phyloP scores from a whole-genome alignment of 2,888 invertebrate species.

The Drosophila pegasa region DNA sequence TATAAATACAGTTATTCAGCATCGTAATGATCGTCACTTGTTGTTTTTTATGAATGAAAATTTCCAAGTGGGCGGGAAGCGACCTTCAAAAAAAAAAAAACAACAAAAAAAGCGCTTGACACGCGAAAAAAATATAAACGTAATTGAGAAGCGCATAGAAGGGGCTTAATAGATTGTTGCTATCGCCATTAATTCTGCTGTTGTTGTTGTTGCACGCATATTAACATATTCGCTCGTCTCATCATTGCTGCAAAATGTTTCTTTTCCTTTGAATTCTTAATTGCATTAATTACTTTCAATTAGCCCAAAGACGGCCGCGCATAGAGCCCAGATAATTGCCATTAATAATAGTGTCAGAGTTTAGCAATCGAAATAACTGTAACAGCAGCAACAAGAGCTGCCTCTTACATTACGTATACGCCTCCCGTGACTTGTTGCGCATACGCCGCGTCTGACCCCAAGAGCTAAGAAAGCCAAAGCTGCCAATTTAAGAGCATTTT shows the following conservation, averaged over 20 bases:
- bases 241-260: constrained; percentile 43
- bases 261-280: constrained; percentile 45
- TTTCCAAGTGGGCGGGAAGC: constrained; percentile 2
- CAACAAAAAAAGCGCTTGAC: constrained; percentile 57
- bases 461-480: neutral
- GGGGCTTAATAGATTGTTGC: constrained; percentile 7
- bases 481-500: neutral
- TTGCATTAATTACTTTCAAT: constrained; percentile 78
- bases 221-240: constrained; percentile 12
- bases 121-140: constrained; percentile 67
- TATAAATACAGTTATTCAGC: constrained; percentile 8
- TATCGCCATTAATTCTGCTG: constrained; percentile 7
- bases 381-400: neutral
- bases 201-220: constrained; percentile 15
- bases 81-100: constrained; percentile 53
- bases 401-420: constrained; percentile 31
- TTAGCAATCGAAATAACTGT: constrained; percentile 29
- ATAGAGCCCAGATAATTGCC: constrained; percentile 36
- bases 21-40: constrained; percentile 12
- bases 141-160: constrained; percentile 46
- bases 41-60: constrained; percentile 34
- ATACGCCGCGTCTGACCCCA: constrained; percentile 24
- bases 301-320: constrained; percentile 50
- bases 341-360: constrained; percentile 44
- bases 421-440: constrained; percentile 1